Percentiles rank a stretch among this genome's conserved stretches.
Evolutionary conservation across 2,797 vertebrate species (phyloP).

Genomic region (Sebastiscus albofasciatus): DNA sequence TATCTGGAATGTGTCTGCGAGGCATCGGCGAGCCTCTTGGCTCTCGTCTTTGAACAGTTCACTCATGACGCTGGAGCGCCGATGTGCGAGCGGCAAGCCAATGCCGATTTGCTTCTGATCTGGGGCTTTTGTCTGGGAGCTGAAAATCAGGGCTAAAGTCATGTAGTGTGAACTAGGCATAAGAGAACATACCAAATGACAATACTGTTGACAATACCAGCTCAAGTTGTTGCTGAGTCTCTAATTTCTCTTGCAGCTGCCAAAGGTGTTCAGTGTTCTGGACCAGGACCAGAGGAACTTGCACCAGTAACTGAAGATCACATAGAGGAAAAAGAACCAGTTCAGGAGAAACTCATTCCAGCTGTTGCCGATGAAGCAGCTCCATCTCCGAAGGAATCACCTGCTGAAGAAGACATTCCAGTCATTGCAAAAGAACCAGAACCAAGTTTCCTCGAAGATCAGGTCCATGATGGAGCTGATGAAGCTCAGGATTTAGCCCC

Average conservation of each 20-base stretch:
- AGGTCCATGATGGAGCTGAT: neutral
- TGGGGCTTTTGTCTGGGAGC: too few species aligned
- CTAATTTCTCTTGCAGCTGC: constrained; percentile 17
- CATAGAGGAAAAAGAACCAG: neutral
- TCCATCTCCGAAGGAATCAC: neutral
- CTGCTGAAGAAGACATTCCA: constrained; percentile 10
- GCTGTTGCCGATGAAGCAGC: neutral
- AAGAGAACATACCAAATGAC: neutral
- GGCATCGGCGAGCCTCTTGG: too few species aligned
- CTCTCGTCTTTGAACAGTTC: too few species aligned
- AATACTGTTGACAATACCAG: neutral
- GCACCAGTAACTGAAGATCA: neutral
- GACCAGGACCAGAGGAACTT: neutral
- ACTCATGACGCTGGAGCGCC: too few species aligned
- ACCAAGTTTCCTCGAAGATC: neutral
- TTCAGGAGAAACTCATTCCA: constrained; percentile 27
- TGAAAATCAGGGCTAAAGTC: too few species aligned
- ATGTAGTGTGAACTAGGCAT: neutral
- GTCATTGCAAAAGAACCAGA: constrained; percentile 11
- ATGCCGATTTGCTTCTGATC: too few species aligned
- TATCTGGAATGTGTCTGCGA: too few species aligned
- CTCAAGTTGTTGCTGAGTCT: neutral
- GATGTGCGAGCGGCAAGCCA: too few species aligned
- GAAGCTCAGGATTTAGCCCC: neutral
- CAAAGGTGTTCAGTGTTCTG: neutral